phyloP scores from a whole-genome alignment of 2,888 invertebrate species.

The Macrostomum cliftonense region DNA sequence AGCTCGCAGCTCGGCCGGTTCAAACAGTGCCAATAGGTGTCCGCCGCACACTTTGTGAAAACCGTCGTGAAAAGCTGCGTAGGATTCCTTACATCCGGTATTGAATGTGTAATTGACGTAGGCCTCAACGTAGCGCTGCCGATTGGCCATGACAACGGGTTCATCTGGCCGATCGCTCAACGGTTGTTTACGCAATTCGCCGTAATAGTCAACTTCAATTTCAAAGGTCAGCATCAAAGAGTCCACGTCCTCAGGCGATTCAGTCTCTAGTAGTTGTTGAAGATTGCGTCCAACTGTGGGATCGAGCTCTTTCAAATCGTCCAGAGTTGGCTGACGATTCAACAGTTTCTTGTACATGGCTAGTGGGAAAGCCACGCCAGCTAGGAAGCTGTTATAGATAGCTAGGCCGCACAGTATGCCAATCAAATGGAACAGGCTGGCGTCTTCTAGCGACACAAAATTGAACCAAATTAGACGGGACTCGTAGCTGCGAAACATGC shows the following conservation, averaged over 20 bases:
- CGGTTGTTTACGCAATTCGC: too few species aligned
- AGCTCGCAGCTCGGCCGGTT: slow-evolving; percentile 6
- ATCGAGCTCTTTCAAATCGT: slow-evolving; percentile 62
- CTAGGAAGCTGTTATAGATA: slow-evolving; percentile 80
- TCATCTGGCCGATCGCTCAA: too few species aligned
- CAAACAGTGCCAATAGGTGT: slow-evolving; percentile 9
- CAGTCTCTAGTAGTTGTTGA: slow-evolving; percentile 51
- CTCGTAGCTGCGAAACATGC: slow-evolving; percentile 85
- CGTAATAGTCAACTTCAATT: too few species aligned
- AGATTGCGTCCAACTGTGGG: slow-evolving; percentile 49
- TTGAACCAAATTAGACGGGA: slow-evolving; percentile 81
- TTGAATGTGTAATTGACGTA: slow-evolving; percentile 75
- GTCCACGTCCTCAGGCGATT: too few species aligned
- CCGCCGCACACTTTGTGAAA: slow-evolving; percentile 46
- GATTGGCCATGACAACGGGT: slow-evolving; percentile 61
- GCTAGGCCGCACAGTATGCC: slow-evolving; percentile 56
- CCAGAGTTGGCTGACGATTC: slow-evolving; percentile 43
- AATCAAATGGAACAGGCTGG: slow-evolving; percentile 6
- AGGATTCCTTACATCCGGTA: slow-evolving; percentile 61
- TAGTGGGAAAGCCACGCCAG: slow-evolving; percentile 80
- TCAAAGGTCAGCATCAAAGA: too few species aligned
- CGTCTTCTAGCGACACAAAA: too few species aligned
- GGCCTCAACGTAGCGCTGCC: slow-evolving; percentile 63
- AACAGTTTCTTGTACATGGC: slow-evolving; percentile 83
- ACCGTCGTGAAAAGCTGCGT: slow-evolving; percentile 46